Evolutionary conservation across 2,113 vertebrate genomes (phyloP).

Genomic region (Cercopithecus mona): DNA sequence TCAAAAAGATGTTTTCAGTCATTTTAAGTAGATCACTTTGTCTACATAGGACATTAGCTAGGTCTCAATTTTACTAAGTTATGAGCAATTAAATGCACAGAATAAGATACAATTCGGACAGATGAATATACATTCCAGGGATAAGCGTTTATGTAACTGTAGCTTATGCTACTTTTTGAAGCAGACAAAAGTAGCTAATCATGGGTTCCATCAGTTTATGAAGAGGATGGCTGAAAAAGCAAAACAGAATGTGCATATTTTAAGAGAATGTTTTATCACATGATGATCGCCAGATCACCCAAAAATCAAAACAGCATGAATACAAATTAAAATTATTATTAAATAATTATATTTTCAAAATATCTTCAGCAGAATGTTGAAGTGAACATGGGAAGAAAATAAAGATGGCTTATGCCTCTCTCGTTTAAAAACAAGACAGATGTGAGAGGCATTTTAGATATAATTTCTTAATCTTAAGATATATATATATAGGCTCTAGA

Average conservation of each 20-base stretch:
- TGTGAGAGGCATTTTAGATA: neutral
- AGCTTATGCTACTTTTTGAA: neutral
- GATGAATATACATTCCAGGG: neutral
- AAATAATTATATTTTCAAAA: constrained; percentile 25
- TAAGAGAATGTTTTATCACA: neutral
- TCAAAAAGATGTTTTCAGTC: constrained; percentile 22
- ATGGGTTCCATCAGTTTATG: neutral
- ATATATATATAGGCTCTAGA: neutral
- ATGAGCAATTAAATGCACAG: constrained; percentile 37
- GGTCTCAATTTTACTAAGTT: constrained; percentile 26
- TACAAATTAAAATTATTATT: constrained; percentile 14
- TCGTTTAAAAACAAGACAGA: neutral
- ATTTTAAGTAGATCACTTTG: constrained; percentile 36
- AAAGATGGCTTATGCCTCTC: neutral
- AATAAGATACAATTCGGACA: constrained; percentile 9
- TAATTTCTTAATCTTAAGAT: neutral
- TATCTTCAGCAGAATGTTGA: neutral
- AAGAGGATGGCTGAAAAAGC: neutral
- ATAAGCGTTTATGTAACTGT: neutral
- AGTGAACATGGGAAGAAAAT: neutral
- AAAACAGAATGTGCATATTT: neutral
- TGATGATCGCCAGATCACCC: neutral
- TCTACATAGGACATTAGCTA: neutral
- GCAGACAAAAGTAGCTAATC: neutral
- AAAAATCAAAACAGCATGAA: neutral